Conservation (phyloP, 2,888 invertebrate genomes). For the Leptogaster cylindrica region DNA sequence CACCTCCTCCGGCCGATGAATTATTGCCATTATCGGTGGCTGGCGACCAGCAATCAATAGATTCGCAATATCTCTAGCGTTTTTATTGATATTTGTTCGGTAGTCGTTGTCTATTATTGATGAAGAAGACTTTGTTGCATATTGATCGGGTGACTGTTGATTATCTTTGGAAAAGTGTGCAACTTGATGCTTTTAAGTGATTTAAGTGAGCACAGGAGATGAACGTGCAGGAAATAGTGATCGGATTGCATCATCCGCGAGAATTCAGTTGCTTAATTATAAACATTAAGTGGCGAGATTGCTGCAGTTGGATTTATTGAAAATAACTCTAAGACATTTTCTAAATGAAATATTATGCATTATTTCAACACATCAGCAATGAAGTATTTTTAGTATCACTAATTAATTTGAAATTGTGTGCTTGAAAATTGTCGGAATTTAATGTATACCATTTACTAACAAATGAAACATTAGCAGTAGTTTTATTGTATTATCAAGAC, state of each 20-base stretch:
- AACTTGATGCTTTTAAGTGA: slow-evolving; percentile 23
- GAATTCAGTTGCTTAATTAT: slow-evolving; percentile 27
- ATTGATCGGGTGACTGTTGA: slow-evolving; percentile 21
- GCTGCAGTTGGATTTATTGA: too few species aligned
- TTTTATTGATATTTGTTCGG: slow-evolving; percentile 4
- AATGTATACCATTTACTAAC: too few species aligned
- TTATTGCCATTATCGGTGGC: slow-evolving; percentile 31
- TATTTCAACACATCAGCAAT: too few species aligned
- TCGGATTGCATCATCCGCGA: slow-evolving; percentile 26
- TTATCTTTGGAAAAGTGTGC: background rate
- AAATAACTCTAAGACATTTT: too few species aligned
- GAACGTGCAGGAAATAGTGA: slow-evolving; percentile 20
- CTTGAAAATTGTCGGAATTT: too few species aligned
- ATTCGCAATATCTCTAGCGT: slow-evolving; percentile 25
- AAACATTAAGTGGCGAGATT: slow-evolving; percentile 21
- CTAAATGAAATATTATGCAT: too few species aligned
- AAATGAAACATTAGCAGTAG: too few species aligned
- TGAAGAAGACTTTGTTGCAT: slow-evolving; percentile 3
- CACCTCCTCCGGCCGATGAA: slow-evolving; percentile 20
- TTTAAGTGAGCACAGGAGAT: slow-evolving; percentile 24
- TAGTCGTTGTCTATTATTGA: slow-evolving; percentile 15
- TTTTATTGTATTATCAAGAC: too few species aligned
- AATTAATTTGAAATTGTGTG: too few species aligned
- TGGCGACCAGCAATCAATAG: slow-evolving; percentile 19
- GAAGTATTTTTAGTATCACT: too few species aligned